A percentile compares a stretch with the other conserved stretches of the same genome.
phyloP scores from a whole-genome alignment of 2,797 vertebrate genomes.

The Syndactyla subalaris region DNA sequence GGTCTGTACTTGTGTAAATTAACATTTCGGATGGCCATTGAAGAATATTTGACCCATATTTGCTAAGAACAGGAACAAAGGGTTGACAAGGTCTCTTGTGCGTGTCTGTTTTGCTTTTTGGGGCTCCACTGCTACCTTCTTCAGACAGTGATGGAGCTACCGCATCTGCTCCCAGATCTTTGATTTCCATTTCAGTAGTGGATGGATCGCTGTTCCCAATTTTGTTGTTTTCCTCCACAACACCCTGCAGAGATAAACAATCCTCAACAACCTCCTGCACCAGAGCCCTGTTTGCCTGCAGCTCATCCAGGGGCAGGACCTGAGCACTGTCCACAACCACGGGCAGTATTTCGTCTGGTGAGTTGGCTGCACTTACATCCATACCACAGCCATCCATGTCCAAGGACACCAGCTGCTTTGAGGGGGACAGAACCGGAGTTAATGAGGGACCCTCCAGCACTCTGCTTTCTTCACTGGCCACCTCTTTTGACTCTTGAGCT shows the following conservation, averaged over 20 bases:
- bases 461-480: slow-evolving; percentile 27
- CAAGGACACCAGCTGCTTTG: neutral
- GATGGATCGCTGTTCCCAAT: neutral
- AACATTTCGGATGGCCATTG: slow-evolving; percentile 94
- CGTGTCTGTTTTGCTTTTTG: neutral
- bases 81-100: slow-evolving; percentile 74
- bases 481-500: slow-evolving; percentile 58
- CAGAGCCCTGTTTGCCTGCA: neutral
- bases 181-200: slow-evolving; percentile 20
- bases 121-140: neutral
- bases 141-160: neutral
- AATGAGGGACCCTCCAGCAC: neutral
- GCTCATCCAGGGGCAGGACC: neutral
- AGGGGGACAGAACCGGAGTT: slow-evolving; percentile 55
- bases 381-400: neutral
- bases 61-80: slow-evolving; percentile 85
- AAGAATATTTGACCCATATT: slow-evolving; percentile 83
- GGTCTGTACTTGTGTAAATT: slow-evolving; percentile 82
- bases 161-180: slow-evolving; percentile 7
- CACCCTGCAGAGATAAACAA: neutral
- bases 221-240: slow-evolving; percentile 1
- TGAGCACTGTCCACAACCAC: neutral
- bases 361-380: neutral
- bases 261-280: neutral
- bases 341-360: neutral